Base-by-base conservation (phyloP, 2,797 vertebrate genomes). In the Anguilla anguilla region DNA sequence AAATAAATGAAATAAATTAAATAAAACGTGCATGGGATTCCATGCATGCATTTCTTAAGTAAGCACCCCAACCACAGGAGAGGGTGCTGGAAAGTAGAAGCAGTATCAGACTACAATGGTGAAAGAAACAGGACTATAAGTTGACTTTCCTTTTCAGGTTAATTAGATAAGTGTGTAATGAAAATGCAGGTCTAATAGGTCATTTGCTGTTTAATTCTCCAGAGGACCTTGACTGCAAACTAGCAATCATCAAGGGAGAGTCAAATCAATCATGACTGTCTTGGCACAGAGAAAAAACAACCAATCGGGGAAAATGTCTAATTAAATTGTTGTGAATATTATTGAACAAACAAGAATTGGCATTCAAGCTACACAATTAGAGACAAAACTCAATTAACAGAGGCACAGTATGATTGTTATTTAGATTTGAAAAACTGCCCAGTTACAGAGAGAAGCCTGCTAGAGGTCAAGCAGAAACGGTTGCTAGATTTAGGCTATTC, bases 331-430 rank as follows among this genome's bases (percentile, higher is more conserved):
- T 43, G 74, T 79, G 74, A 43, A 13, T 35, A 74, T 74, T 31
- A 74, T 74, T 35, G 28, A 74, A 74, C 74, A 79, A 46, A 43
- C 74, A 43, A 79, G 17, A 79, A 43, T 79, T 79, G 74, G 39
- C 74, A 79, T 79, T 79, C 74, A 79, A 19, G 39, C 15, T 15
- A 46, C 74, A 79, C 19, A 79, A 46, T 46, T 22, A 46, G 15
- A 5, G 39, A 22, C 5, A 15, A 46, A 79, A 43, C 43, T 79
- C 74, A 43, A 79, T 79, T 17, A 46, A 19, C 74, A 46, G 39
- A 7, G 10, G 39, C 22, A 46, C 69, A n/a, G 11, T 31, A 79
- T 43, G 69, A 67, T 69, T n/a, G 13, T 43, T 79, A 79, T 19
- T 79, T 46, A 35, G 39, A 79, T 79, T 79, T 79, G 35, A 39